phyloP scores from a whole-genome alignment of 2,797 vertebrate species.

The Tinamus major region DNA sequence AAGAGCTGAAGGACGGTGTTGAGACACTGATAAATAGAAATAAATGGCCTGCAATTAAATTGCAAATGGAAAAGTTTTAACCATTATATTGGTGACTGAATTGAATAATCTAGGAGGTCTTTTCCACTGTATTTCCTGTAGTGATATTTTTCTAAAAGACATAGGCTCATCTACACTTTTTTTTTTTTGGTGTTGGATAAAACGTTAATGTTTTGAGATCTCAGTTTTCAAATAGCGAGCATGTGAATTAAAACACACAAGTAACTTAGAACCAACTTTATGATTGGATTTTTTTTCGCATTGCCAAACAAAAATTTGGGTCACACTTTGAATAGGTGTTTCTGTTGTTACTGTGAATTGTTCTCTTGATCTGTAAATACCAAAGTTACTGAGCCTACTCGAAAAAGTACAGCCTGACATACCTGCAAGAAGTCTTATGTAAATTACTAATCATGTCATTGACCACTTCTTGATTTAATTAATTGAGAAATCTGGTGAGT shows the following conservation, averaged over 20 bases:
- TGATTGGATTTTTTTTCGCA: neutral
- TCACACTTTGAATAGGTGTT: neutral
- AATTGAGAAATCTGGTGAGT: neutral
- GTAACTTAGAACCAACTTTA: constrained; percentile 21
- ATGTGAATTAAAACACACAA: neutral
- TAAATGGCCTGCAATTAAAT: neutral
- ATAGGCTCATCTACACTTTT: neutral
- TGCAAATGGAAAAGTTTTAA: neutral
- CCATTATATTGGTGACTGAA: neutral
- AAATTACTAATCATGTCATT: neutral
- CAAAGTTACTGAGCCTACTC: neutral
- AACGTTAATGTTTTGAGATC: neutral
- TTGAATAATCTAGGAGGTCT: neutral
- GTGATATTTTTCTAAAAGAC: neutral
- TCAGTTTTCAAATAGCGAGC: constrained; percentile 4
- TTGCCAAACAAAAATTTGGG: neutral
- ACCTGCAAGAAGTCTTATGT: neutral
- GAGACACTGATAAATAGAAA: neutral
- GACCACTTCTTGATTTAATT: neutral
- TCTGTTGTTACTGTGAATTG: constrained; percentile 21
- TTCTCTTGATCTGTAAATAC: constrained; percentile 7
- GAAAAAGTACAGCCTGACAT: neutral
- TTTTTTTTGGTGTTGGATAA: neutral
- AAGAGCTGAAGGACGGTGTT: neutral
- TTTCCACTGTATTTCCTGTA: neutral